These are phyloP conservation scores for Molossus molossus DNA, from an alignment of 2,797 vertebrate genomes.

Conservation along the genomic window DNA sequence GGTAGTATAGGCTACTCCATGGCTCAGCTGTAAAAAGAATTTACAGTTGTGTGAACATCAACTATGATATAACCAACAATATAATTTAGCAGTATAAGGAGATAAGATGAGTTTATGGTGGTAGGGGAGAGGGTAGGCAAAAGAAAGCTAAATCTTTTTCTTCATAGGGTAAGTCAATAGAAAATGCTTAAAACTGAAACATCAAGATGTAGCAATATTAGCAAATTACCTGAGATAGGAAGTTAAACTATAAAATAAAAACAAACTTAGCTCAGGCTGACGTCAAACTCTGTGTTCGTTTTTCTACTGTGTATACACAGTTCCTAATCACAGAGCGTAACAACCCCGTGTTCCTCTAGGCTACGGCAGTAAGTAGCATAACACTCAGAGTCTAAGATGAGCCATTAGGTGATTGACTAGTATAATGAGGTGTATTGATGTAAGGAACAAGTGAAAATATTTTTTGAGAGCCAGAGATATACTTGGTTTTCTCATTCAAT, in stretches of 20 bases:
- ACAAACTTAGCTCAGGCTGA: not conserved
- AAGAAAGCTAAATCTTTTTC: not conserved
- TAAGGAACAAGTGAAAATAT: not conserved
- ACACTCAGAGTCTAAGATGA: not conserved
- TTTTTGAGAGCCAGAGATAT: not conserved
- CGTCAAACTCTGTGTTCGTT: not conserved
- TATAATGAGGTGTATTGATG: rapidly evolving
- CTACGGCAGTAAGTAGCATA: not conserved
- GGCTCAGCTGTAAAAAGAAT: not conserved
- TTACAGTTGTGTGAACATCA: not conserved
- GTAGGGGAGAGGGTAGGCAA: too few relatives aligned
- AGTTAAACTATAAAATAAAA: slow-evolving; percentile 31
- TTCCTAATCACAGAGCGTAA: not conserved
- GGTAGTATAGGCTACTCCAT: not conserved
- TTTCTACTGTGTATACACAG: not conserved
- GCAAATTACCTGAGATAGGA: not conserved
- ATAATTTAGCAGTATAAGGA: not conserved
- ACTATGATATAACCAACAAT: not conserved
- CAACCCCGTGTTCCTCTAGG: not conserved
- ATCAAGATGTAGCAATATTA: not conserved
- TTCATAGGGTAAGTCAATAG: not conserved
- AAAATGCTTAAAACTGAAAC: not conserved
- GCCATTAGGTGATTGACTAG: not conserved
- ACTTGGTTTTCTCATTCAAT: not conserved
- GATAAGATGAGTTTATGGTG: not conserved